phyloP scores from a whole-genome alignment of 2,113 vertebrate species.

The Hemiscyllium ocellatum region DNA sequence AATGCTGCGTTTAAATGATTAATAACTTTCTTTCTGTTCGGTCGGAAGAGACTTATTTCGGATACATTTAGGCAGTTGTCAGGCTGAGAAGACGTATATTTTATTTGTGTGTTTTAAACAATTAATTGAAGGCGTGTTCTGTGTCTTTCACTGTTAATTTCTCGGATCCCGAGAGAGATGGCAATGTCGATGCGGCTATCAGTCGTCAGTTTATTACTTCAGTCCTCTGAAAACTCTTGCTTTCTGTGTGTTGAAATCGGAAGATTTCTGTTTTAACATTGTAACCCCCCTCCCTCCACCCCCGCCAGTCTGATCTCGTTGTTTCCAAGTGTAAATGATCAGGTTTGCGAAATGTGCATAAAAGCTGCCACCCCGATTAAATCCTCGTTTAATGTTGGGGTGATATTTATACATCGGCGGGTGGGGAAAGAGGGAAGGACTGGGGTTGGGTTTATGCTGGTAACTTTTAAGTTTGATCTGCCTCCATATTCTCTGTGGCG shows the following conservation, averaged over 20 bases:
- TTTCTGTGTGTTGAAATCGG: not conserved
- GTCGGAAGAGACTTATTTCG: not conserved
- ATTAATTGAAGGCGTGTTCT: not conserved
- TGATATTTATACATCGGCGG: not conserved
- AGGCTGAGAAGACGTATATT: too few species aligned
- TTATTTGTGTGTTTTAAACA: not conserved
- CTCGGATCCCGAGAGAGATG: not conserved
- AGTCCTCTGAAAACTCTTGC: not conserved
- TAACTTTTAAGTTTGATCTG: conserved; percentile 2
- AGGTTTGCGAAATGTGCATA: not conserved
- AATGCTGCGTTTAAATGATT: conserved; percentile 2
- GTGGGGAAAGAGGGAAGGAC: not conserved
- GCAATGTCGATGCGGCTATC: not conserved
- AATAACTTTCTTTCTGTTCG: not conserved
- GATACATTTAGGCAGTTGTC: not conserved
- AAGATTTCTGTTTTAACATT: not conserved
- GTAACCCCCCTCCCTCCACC: not conserved
- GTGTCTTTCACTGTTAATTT: not conserved
- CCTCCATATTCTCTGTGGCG: not conserved
- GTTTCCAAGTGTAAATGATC: not conserved
- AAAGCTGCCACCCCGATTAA: not conserved
- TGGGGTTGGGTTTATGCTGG: not conserved
- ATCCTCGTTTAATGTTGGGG: not conserved
- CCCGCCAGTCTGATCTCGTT: not conserved
- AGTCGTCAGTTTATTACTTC: not conserved